Evolutionary conservation across 2,888 invertebrate species (phyloP).

Genomic region (Gerris lacustris): DNA sequence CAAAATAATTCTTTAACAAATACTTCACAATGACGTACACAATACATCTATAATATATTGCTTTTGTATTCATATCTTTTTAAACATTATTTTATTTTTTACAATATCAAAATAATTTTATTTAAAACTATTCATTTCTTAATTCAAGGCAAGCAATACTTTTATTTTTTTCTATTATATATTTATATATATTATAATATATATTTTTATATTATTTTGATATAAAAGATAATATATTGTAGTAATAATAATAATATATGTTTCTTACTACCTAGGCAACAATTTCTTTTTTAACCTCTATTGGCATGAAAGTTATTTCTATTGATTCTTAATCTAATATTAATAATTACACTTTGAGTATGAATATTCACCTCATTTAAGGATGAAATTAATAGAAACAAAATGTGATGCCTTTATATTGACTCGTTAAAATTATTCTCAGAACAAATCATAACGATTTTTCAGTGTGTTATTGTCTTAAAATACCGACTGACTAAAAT

Average conservation of each 20-base stretch:
- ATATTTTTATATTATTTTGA: neutral
- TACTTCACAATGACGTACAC: neutral
- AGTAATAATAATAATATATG: slow-evolving; percentile 19
- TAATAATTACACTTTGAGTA: no score
- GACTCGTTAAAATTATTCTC: no score
- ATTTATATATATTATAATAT: neutral
- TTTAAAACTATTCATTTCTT: slow-evolving; percentile 25
- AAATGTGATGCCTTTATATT: no score
- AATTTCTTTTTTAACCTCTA: slow-evolving; percentile 24
- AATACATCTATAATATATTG: neutral
- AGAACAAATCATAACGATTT: no score
- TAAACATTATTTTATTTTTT: slow-evolving; percentile 17
- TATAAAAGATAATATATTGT: slow-evolving; percentile 1
- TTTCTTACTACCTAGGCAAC: slow-evolving; percentile 27
- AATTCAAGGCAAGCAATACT: slow-evolving; percentile 30
- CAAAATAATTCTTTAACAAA: no score
- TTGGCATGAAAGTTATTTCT: slow-evolving; percentile 26
- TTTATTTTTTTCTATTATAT: slow-evolving; percentile 16
- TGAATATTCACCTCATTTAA: no score
- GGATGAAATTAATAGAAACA: no score
- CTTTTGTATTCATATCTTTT: no score
- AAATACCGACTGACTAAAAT: neutral
- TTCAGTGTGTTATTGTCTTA: neutral
- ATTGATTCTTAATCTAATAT: no score
- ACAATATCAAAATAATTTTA: slow-evolving; percentile 27